These are phyloP conservation scores for Biston betularia DNA, from an alignment of 2,888 invertebrate species.

Conservation along the genomic window DNA sequence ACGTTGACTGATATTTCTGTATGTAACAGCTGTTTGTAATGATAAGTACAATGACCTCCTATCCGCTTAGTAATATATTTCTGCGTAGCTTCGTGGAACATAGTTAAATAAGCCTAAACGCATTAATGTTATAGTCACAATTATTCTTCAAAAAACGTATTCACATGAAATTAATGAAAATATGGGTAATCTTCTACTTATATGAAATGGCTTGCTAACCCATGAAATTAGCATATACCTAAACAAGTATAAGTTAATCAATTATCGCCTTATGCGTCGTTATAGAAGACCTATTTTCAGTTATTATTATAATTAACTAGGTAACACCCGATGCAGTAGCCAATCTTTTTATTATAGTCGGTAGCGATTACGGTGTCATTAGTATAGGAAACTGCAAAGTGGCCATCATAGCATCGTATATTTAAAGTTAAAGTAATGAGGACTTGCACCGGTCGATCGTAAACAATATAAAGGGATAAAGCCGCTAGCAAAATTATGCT, in stretches of 20 bases:
- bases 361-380: slow-evolving; percentile 23
- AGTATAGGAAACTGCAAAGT: slow-evolving; percentile 35
- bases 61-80: too few species aligned
- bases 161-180: neutral
- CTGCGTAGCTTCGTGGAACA: too few species aligned
- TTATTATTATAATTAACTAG: slow-evolving; percentile 60
- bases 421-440: slow-evolving; percentile 32
- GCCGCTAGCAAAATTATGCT: too few species aligned
- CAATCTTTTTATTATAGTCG: slow-evolving; percentile 29
- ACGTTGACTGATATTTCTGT: too few species aligned
- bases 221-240: neutral
- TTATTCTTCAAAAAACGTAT: too few species aligned
- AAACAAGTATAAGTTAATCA: slow-evolving; percentile 47
- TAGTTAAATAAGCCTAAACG: too few species aligned
- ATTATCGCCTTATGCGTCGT: slow-evolving; percentile 52
- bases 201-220: neutral
- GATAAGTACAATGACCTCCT: too few species aligned
- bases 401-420: slow-evolving; percentile 32
- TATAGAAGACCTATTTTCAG: slow-evolving; percentile 43
- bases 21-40: too few species aligned
- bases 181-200: neutral
- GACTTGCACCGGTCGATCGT: slow-evolving; percentile 24
- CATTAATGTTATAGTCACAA: too few species aligned
- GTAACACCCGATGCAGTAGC: slow-evolving; percentile 41
- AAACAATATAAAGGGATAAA: slow-evolving; percentile 27